Evolutionary conservation across 2,113 vertebrate genomes (phyloP).

Genomic region (Scolopax mira): DNA sequence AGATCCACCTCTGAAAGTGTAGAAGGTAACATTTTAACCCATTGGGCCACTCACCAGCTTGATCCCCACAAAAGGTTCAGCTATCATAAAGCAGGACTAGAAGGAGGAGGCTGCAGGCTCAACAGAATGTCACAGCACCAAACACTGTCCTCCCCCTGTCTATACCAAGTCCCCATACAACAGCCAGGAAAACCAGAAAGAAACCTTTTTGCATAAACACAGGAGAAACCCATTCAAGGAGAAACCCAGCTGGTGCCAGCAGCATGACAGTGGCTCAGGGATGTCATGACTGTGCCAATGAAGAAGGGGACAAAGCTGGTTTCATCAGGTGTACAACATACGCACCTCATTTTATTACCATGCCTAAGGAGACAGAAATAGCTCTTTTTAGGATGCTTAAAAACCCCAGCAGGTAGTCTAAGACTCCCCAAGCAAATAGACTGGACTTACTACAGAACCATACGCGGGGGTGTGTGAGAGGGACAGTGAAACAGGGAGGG

Average conservation of each 20-base stretch:
- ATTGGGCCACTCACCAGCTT: background rate
- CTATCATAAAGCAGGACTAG: background rate
- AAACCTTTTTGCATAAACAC: background rate
- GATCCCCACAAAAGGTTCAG: background rate
- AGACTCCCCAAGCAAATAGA: background rate
- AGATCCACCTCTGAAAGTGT: background rate
- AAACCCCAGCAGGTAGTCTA: background rate
- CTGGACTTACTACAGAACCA: background rate
- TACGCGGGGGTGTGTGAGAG: background rate
- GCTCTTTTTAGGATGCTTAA: background rate
- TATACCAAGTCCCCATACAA: background rate
- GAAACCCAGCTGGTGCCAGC: background rate
- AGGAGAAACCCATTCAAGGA: background rate
- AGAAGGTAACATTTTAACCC: background rate
- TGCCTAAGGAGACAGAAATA: background rate
- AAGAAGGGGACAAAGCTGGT: background rate
- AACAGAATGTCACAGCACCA: background rate
- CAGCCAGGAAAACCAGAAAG: background rate
- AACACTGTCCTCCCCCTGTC: background rate
- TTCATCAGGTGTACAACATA: background rate
- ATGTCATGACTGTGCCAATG: fast-evolving
- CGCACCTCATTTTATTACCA: background rate
- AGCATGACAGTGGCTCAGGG: fast-evolving
- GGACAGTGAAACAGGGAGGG: background rate
- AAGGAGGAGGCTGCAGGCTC: background rate